phyloP scores from a whole-genome alignment of 2,113 vertebrate species.

The Microcebus murinus region DNA sequence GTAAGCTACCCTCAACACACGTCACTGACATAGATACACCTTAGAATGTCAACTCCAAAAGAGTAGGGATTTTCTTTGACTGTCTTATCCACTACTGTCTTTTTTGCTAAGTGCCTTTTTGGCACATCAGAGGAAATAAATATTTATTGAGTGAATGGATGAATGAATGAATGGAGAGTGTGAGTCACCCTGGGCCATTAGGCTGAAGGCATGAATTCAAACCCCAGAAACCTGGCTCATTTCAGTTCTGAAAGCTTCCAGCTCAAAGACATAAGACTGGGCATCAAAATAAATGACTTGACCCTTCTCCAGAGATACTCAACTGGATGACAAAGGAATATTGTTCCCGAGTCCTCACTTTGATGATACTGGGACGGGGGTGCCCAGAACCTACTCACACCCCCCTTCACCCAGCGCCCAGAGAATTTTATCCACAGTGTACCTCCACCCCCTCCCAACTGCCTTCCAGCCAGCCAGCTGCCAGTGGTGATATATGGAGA shows the following conservation, averaged over 20 bases:
- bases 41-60: not conserved
- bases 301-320: not conserved
- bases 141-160: not conserved
- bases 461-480: not conserved
- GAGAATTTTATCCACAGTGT: not conserved
- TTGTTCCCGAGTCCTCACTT: not conserved
- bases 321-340: not conserved
- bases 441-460: not conserved
- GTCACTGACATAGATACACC: not conserved
- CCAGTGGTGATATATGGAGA: conserved; percentile 48
- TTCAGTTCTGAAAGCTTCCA: not conserved
- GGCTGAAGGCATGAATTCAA: not conserved
- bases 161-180: not conserved
- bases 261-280: not conserved
- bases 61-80: not conserved
- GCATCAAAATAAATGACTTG: not conserved
- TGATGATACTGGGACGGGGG: not conserved
- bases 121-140: not conserved
- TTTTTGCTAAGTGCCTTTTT: not conserved
- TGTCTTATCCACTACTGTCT: not conserved
- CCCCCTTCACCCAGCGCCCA: not conserved
- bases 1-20: not conserved
- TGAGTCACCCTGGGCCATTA: not conserved
- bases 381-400: not conserved
- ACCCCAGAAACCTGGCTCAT: not conserved